Base-by-base conservation (phyloP, 2,113 vertebrate species). In the Pygoscelis adeliae region DNA sequence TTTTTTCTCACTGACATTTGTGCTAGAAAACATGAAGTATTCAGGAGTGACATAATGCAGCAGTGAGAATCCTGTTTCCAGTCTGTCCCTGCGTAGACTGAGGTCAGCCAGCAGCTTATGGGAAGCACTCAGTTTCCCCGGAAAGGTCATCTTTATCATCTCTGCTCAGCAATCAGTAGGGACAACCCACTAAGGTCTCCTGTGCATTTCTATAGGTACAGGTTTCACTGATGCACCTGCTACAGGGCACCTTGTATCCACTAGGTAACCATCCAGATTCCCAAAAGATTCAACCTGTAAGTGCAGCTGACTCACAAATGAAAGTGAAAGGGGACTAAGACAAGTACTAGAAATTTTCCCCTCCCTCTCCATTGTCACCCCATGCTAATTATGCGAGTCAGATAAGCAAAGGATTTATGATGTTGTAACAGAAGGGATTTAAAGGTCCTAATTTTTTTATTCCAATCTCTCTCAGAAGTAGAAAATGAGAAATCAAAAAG, bases 401-500 rank as follows among this genome's bases (percentile, higher is more conserved):
- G 59, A 96, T 87, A 90, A 95, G 88, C 53, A 62, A 86, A 88
- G 58, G 49, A 73, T 83, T 92, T 83, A 85, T 46, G 34, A 92
- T 65, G 19, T 63, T 80, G 9, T 86, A 90, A 70, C n/a, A 81
- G 71, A 18, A 90, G 12, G 50, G 50, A 90, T 80, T 94, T 70
- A 67, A 83, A 94, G 47, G 30, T 52, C 44, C 30, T 91, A 11
- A 1, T 23, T 79, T 87, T 87, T 94, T 91, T 29, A 66, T 92
- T 91, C 88, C 38, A 36, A 36, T 92, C 50, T 86, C 34, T 69
- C 71, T 92, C 77, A 81, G 56, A 96, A 87, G 61, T 50, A 83
- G 73, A 92, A 95, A 93, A 84, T 52, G 66, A 87, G 58, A 91
- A 97, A 91, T 88, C 55, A 90, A 92, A 94, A 86, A 90, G 32